Evolutionary conservation across 2,113 vertebrate species (phyloP), one percentile per base, ranked within the genome.

Genomic region (Stercorarius parasiticus): DNA sequence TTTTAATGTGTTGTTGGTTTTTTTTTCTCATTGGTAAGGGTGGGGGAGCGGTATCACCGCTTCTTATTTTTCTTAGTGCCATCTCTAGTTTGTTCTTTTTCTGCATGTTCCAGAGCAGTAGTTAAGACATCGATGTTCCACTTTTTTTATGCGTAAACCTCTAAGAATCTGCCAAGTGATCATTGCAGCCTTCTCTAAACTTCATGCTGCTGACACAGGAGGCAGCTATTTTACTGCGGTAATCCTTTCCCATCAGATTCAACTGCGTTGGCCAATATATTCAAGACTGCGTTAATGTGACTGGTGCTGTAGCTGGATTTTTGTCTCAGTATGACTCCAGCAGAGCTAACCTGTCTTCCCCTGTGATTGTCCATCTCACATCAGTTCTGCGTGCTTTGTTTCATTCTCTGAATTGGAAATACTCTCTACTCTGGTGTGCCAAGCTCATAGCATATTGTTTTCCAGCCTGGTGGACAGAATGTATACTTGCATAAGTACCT

Each of bases 231-330:
- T 92, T 66, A 23, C 19, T 19, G 4, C 20, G 34, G 15, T 32
- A 55, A 82, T 86, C n/a, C 45, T 61, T 80, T 65, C 30, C 29
- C 10, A 9, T 82, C 36, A 15, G 6, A n/a, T 52, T 82, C 38
- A 59, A 0, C 29, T 52, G 25, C 0, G 0, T 26, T 19, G 17
- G 42, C 10, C 61, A 36, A 2, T 32, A 9, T 29, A 29, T 32
- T 53, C 19, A n/a, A 66, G 52, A 42, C 49, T 26, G 10, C 8
- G 1, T 74, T 38, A 19, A 49, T 26, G 10, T 50, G 21, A 11
- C 45, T 43, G n/a, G n/a, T 76, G 30, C 30, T 55, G 6, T 42
- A 67, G 47, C 15, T 79, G 47, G 32, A 23, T 70, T 58, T 93
- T 58, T 59, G 20, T 52, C 20, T 25, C 73, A 4, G 8, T 36